Evolutionary conservation across 1,140 invertebrate genomes (phyloP).

Genomic region (Chrysomallon squamiferum): DNA sequence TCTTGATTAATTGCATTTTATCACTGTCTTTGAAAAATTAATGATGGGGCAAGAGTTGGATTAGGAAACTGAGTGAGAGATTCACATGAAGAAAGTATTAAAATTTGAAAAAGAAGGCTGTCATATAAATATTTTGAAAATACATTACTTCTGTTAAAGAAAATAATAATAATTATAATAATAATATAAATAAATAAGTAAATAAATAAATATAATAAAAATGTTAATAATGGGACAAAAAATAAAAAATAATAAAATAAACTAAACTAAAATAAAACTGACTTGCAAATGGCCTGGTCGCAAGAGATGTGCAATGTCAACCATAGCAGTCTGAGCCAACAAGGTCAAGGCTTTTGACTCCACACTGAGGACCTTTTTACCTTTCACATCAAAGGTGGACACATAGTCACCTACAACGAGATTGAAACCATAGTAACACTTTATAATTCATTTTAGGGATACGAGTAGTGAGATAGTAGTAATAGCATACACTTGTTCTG

Average conservation of each 20-base stretch:
- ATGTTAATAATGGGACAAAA: no score
- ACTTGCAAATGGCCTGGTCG: slow-evolving; percentile 62
- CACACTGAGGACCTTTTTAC: slow-evolving; percentile 55
- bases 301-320: slow-evolving; percentile 62
- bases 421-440: neutral
- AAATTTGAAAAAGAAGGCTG: no score
- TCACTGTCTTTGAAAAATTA: neutral
- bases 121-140: no score
- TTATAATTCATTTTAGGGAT: neutral
- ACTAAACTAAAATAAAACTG: neutral
- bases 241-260: no score
- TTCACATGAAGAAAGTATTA: no score
- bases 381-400: slow-evolving; percentile 59
- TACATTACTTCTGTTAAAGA: no score
- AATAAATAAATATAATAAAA: no score
- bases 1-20: no score
- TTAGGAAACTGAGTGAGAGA: no score
- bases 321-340: slow-evolving; percentile 60
- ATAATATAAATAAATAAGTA: no score
- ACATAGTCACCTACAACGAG: slow-evolving; percentile 61
- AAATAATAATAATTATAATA: no score
- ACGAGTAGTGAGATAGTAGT: neutral
- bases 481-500: neutral
- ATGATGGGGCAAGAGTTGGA: neutral
- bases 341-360: slow-evolving; percentile 59